Evolutionary conservation across 2,888 invertebrate genomes (phyloP).

Genomic region (Julus scandinavius): DNA sequence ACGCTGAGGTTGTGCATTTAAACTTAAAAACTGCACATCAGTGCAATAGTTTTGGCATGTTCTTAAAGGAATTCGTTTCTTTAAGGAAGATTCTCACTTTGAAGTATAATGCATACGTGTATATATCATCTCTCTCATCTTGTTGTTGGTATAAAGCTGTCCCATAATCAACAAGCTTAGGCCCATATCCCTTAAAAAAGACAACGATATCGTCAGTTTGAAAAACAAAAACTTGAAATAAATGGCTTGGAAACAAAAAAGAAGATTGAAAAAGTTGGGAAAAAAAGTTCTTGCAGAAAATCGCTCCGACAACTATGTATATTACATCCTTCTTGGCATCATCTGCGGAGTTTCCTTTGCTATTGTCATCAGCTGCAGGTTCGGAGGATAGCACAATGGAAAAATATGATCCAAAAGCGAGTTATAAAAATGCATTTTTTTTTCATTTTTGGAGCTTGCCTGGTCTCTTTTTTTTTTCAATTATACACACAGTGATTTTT

Average conservation of each 20-base stretch:
- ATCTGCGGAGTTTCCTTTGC: background rate
- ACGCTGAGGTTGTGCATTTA: no score
- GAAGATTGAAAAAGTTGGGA: background rate
- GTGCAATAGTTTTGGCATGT: background rate
- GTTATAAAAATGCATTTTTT: constrained; percentile 7
- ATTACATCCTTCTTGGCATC: constrained; percentile 4
- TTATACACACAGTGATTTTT: background rate
- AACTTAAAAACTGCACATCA: no score
- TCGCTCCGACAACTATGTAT: background rate
- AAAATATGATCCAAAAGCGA: background rate
- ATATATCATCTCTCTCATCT: constrained; percentile 27
- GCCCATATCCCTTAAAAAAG: background rate
- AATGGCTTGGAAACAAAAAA: constrained; percentile 25
- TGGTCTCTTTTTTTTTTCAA: background rate
- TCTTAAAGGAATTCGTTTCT: background rate
- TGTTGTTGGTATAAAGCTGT: constrained; percentile 6
- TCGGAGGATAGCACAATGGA: background rate
- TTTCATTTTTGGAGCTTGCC: background rate
- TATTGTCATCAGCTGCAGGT: background rate
- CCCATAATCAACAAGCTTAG: constrained; percentile 12
- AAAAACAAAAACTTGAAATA: constrained; percentile 1
- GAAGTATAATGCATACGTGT: background rate
- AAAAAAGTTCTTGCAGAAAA: background rate
- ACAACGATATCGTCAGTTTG: background rate
- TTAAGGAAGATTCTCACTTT: background rate